These are phyloP conservation scores for Tetramorium parvispinum DNA, from an alignment of 1,140 invertebrate genomes.

Conservation along the genomic window DNA sequence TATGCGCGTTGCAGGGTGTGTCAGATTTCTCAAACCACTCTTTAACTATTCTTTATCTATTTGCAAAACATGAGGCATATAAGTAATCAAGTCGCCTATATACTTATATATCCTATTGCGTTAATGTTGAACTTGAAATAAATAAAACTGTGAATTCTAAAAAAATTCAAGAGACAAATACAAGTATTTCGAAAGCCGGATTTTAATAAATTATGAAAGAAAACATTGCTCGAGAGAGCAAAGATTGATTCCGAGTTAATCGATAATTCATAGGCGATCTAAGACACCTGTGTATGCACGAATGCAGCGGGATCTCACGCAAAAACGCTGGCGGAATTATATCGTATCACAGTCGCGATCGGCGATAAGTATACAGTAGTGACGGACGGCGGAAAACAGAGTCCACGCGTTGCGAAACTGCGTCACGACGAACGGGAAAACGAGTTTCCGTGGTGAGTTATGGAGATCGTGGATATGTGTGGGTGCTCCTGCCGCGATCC, in stretches of 20 bases:
- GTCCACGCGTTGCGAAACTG: constrained; percentile 65
- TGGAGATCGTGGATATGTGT: constrained; percentile 68
- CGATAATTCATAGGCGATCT: neutral
- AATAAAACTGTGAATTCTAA: neutral
- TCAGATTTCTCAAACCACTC: constrained; percentile 17
- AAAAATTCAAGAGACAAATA: neutral
- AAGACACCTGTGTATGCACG: neutral
- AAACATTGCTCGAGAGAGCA: neutral
- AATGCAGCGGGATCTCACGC: constrained; percentile 48
- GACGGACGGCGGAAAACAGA: constrained; percentile 47
- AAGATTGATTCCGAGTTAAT: neutral
- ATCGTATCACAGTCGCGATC: constrained; percentile 30
- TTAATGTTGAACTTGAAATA: neutral
- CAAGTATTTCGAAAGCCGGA: neutral
- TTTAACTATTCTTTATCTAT: neutral
- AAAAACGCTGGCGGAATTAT: constrained; percentile 57
- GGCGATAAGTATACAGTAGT: constrained; percentile 69
- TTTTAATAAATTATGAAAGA: neutral
- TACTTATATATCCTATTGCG: neutral
- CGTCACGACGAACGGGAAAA: constrained; percentile 41
- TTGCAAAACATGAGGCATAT: neutral
- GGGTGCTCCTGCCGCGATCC: constrained; percentile 68
- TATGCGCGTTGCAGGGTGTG: constrained; percentile 2
- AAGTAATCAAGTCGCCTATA: neutral
- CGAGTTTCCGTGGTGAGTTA: constrained; percentile 75